Conservation (phyloP, 1,140 invertebrate genomes). For the Pollicipes pollicipes region DNA sequence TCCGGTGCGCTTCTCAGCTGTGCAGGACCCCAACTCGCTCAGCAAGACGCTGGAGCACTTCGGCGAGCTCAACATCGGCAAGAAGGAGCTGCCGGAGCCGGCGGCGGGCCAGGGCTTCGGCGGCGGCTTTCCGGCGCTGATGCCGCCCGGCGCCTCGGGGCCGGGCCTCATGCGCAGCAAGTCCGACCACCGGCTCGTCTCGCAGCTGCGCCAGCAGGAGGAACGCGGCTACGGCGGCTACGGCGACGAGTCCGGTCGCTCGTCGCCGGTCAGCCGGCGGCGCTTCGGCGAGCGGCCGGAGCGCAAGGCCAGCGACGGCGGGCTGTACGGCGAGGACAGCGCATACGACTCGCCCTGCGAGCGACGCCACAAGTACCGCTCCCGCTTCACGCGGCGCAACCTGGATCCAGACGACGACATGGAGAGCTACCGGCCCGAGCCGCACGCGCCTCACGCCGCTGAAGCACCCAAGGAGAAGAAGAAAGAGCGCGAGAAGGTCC, state of each 20-base stretch:
- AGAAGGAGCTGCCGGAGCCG: not conserved
- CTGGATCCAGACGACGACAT: slow-evolving; percentile 14
- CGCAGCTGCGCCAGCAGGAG: slow-evolving; percentile 71
- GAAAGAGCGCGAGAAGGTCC: slow-evolving; percentile 54
- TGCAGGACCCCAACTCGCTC: slow-evolving; percentile 56
- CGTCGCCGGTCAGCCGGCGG: slow-evolving; percentile 18
- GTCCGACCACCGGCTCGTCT: slow-evolving; percentile 75
- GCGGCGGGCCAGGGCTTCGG: not conserved
- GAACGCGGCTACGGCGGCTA: slow-evolving; percentile 27
- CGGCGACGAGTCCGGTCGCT: slow-evolving; percentile 16
- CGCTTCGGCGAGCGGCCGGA: slow-evolving; percentile 23
- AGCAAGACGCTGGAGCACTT: slow-evolving; percentile 8
- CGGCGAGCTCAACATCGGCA: slow-evolving; percentile 6
- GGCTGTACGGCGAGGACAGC: slow-evolving; percentile 8
- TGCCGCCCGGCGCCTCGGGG: not conserved
- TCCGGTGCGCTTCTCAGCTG: slow-evolving; percentile 62
- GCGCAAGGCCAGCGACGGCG: slow-evolving; percentile 29
- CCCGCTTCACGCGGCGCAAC: slow-evolving; percentile 43
- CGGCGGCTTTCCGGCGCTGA: slow-evolving; percentile 1
- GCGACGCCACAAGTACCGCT: slow-evolving; percentile 40
- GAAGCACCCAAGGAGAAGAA: slow-evolving; percentile 30
- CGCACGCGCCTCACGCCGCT: not conserved
- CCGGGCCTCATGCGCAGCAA: slow-evolving; percentile 62
- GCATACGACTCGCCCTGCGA: slow-evolving; percentile 16
- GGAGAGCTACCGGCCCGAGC: not conserved